Evolutionary conservation across 92 coral and sea anemone genomes (phyloP), one percentile per base, ranked within the genome.

Genomic region (Epizoanthus illoricatus): DNA sequence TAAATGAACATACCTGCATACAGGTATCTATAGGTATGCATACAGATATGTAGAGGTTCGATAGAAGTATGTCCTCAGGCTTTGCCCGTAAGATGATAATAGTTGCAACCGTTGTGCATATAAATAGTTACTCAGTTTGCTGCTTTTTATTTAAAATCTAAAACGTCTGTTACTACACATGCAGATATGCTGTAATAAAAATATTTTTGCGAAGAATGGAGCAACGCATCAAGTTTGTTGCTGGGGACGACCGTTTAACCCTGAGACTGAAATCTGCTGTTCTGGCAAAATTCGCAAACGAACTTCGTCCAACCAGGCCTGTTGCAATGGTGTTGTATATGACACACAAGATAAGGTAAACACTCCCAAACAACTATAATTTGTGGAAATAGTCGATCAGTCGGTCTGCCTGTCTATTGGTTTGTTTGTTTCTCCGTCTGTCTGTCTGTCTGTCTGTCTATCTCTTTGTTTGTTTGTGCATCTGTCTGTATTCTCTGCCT

Each of bases 171-270:
- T 49, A 49, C 55, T 11, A 67, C 19, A 36, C 49, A n/a, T n/a
- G n/a, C n/a, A 67, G 72, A 19, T 67, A 33, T 67, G 72, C 72
- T 67, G 72, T 33, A 67, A 15, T 4, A 42, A n/a, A 43, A 67
- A 39, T 18, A 33, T 67, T 15, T 67, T 67, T 16, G 42, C 39
- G 28, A 67, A 19, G 47, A 67, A 67, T 67, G 72, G 72, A 67
- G 72, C 72, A 67, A 36, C 45, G 20, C 49, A 67, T 11, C 42
- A n/a, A 18, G 42, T 3, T 18, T 67, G 72, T 23, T 67, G 72
- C 20, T 28, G 42, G 72, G 72, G 49, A 33, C 42, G 19, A 33
- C 72, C 72, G 2, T 67, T 28, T 43, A 67, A 23, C 45, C 49
- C 72, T 17, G 6, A 3, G 49, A 67, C 72, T 9, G 47, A 39